A percentile compares a stretch with the other conserved stretches of the same genome.
These are phyloP conservation scores for Meteorus colon DNA, from an alignment of 2,888 invertebrate species.

Conservation along the genomic window DNA sequence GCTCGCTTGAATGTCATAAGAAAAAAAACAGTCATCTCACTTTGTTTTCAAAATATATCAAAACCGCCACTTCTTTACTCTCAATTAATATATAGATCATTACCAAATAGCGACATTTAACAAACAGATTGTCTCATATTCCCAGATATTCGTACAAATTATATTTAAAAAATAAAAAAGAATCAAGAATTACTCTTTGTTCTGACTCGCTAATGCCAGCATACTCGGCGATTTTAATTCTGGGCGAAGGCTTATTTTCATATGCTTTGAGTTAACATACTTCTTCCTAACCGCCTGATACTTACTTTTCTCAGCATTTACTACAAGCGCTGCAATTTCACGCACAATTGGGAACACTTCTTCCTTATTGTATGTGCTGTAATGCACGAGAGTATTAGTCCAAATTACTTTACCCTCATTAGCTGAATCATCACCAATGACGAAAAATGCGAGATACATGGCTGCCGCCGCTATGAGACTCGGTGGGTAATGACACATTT, in stretches of 20 bases:
- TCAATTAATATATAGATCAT: slow-evolving; percentile 13
- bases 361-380: slow-evolving; percentile 83
- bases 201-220: slow-evolving; percentile 49
- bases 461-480: slow-evolving; percentile 90
- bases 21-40: slow-evolving; percentile 12
- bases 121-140: slow-evolving; percentile 49
- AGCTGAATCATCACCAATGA: slow-evolving; percentile 67
- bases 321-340: slow-evolving; percentile 81
- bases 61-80: neutral
- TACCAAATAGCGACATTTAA: slow-evolving; percentile 39
- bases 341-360: slow-evolving; percentile 82
- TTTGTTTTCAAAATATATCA: slow-evolving; percentile 16
- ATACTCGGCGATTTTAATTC: slow-evolving; percentile 76
- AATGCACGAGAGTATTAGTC: slow-evolving; percentile 84
- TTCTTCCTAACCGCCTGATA: slow-evolving; percentile 82
- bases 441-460: slow-evolving; percentile 82
- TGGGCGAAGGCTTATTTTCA: slow-evolving; percentile 79
- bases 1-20: slow-evolving; percentile 26
- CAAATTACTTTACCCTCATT: slow-evolving; percentile 76
- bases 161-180: slow-evolving; percentile 33
- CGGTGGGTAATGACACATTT: slow-evolving; percentile 84
- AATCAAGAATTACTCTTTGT: slow-evolving; percentile 42
- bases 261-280: slow-evolving; percentile 77
- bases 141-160: slow-evolving; percentile 38
- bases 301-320: slow-evolving; percentile 82